Conservation (phyloP, 2,113 vertebrate genomes). For the Syngnathus floridae region DNA sequence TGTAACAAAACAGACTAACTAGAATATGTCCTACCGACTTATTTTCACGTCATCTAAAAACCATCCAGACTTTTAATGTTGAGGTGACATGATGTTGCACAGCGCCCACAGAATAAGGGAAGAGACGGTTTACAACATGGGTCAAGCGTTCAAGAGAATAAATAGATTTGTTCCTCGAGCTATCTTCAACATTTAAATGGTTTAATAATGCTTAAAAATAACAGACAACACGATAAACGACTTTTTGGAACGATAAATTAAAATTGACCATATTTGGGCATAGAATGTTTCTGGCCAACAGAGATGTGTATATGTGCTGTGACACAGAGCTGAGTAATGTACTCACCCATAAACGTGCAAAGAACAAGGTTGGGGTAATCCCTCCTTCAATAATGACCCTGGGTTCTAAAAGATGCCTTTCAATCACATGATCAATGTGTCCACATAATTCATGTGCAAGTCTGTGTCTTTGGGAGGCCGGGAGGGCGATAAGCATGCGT, state of each 20-base stretch:
- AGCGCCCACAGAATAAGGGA: too few relatives aligned
- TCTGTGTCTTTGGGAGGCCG: slow-evolving; percentile 82
- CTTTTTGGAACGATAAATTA: too few relatives aligned
- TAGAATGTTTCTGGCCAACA: not conserved
- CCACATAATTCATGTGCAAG: slow-evolving; percentile 96
- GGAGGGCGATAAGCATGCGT: slow-evolving; percentile 61
- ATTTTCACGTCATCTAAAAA: not conserved
- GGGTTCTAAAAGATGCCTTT: slow-evolving; percentile 95
- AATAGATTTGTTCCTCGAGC: too few relatives aligned
- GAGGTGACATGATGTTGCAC: too few relatives aligned
- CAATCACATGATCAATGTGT: slow-evolving; percentile 99
- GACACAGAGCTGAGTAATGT: slow-evolving; percentile 72
- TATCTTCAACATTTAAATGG: too few relatives aligned
- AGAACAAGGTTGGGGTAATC: slow-evolving; percentile 71
- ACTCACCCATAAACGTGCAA: slow-evolving; percentile 75
- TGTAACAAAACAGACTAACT: not conserved
- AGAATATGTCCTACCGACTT: not conserved
- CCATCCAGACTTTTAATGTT: not conserved
- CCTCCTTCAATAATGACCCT: slow-evolving; percentile 90
- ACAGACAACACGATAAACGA: too few relatives aligned
- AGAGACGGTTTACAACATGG: too few relatives aligned
- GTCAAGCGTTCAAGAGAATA: too few relatives aligned
- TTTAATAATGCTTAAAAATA: too few relatives aligned
- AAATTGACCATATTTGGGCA: not conserved
- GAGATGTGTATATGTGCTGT: slow-evolving; percentile 41